Conservation (phyloP, 2,797 vertebrate species). For the Epinephelus malabaricus region DNA sequence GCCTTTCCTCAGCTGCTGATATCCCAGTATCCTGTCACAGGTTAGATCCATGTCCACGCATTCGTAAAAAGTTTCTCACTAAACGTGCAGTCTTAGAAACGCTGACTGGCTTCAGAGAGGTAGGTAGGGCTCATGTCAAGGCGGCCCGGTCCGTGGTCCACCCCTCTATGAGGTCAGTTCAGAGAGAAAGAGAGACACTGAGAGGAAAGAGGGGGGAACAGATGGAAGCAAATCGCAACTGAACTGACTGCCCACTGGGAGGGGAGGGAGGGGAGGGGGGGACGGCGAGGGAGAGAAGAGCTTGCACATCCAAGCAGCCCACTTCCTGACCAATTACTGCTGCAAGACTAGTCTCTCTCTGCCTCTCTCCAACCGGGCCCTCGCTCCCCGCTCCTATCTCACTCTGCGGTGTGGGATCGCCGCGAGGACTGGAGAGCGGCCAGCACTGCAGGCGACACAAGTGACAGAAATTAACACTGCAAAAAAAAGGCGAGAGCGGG, state of each 20-base stretch:
- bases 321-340: constrained; percentile 84
- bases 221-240: constrained; percentile 75
- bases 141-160: constrained; percentile 70
- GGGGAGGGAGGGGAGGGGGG: constrained; percentile 32
- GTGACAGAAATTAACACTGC: constrained; percentile 57
- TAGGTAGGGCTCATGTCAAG: constrained; percentile 47
- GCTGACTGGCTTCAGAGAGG: constrained; percentile 39
- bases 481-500: constrained; percentile 37
- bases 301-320: constrained; percentile 77
- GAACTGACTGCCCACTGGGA: constrained; percentile 77
- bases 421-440: constrained; percentile 71
- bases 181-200: constrained; percentile 68
- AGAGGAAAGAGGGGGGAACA: constrained; percentile 61
- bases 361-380: constrained; percentile 49
- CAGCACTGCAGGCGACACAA: constrained; percentile 73
- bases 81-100: constrained; percentile 21
- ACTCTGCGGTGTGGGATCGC: constrained; percentile 44
- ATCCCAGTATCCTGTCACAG: constrained; percentile 73
- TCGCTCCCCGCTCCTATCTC: constrained; percentile 50
- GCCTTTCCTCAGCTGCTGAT: constrained; percentile 53
- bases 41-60: constrained; percentile 83
- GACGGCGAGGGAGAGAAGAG: constrained; percentile 53
- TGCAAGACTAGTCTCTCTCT: constrained; percentile 70
- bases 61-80: constrained; percentile 37
- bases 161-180: constrained; percentile 82